Evolutionary conservation across 2,888 invertebrate species (phyloP), one percentile per base, ranked within the genome.

Genomic region (Mesochorus sp.): DNA sequence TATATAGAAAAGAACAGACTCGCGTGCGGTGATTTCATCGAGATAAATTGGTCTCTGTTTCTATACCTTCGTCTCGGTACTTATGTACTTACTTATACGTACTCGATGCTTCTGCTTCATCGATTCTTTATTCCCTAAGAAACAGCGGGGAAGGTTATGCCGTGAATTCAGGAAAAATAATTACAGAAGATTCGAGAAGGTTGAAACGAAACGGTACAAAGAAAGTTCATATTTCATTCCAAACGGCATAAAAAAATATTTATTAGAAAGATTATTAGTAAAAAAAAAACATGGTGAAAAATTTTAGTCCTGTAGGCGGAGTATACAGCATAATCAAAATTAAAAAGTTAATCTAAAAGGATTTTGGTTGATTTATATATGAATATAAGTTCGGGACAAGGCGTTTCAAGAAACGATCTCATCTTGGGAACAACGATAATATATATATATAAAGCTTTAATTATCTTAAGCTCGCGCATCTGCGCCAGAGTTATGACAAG

Each of bases 401-500:
- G n/a, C n/a, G n/a, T n/a, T n/a, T n/a, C n/a, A n/a, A n/a, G n/a
- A n/a, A n/a, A n/a, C n/a, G n/a, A n/a, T n/a, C 44, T 34, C 12
- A 26, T 47, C 12, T 53, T 53, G 53, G 55, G 24, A 34, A 74
- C 24, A 49, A 74, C n/a, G n/a, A n/a, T n/a, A n/a, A n/a, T 21
- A 17, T 59, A 59, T 42, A 53, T 62, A 55, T 62, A 62, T 47
- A 53, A 53, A 66, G 49, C 34, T 66, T 31, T 64, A 24, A 64
- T 59, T 57, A 59, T 74, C 61, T 24, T 42, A 44, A 34, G 37
- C 70, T 51, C 24, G 61, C 51, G 78, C 83, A 83, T 82, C 81
- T 83, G 82, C 81, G 68, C 59, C 68, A 51, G 71, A 77, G 74
- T 81, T 80, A 80, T 82, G 81, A 81, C 81, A 79, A 81, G 73